Base-by-base conservation (phyloP, 2,797 vertebrate species). In the Sebastes alutus region DNA sequence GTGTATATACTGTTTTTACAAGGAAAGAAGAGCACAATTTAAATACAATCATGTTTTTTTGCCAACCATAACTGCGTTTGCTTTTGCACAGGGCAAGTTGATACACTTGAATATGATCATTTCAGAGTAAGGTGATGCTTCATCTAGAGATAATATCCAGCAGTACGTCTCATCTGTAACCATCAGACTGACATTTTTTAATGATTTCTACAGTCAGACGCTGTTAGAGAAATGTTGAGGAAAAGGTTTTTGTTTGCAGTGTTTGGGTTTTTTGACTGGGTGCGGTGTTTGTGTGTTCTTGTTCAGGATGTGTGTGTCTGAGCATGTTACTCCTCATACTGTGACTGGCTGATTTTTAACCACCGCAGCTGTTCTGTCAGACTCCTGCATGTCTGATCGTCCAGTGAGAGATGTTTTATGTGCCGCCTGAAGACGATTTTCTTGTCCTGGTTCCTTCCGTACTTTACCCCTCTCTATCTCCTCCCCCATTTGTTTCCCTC, bases 321-420 rank as follows among this genome's bases (percentile, higher is more conserved):
- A 59, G 69, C 77, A 66, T 81, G 75, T 42, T 29, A n/a, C 59
- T 73, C 65, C 23, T 70, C 35, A 23, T 73, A 9, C 62, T 76
- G 42, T 58, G 72, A 78, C n/a, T 27, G 49, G 62, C 77, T 85
- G 62, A 46, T 63, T 23, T 35, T 61, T 66, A 72, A 55, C 62
- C 71, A 38, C 54, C n/a, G 12, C 75, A 42, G 70, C 64, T 64
- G 62, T 52, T 52, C 11, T 55, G 25, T 75, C 71, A 78, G 49
- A 70, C 27, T 66, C 60, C 74, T 82, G 81, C 89, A 81, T 87
- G 77, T 72, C 70, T 75, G 62, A 63, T 38, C 7, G 14, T 59
- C 54, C 63, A 63, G 32, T 72, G 30, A 64, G 33, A 56, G 1
- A 59, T 49, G 9, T 81, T 67, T 60, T 6, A 11, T 65, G 67